phyloP scores from a whole-genome alignment of 1,140 invertebrate genomes.

The Ephestia elutella region DNA sequence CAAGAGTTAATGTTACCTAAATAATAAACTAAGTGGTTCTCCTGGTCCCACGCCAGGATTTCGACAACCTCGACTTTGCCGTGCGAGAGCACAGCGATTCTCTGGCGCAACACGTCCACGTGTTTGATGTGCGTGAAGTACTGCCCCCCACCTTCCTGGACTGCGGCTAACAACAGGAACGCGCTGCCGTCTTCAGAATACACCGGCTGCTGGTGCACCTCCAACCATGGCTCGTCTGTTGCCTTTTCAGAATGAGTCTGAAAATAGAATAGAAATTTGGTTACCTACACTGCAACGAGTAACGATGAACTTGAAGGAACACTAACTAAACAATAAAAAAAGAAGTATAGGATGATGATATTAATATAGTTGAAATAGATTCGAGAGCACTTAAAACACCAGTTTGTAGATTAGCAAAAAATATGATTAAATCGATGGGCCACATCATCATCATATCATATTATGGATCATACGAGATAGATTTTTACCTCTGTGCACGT shows the following conservation, averaged over 20 bases:
- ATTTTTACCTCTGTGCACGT: constrained; percentile 84
- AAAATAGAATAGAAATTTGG: constrained; percentile 25
- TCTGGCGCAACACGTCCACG: constrained; percentile 85
- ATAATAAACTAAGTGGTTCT: constrained; percentile 89
- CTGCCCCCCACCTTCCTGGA: constrained; percentile 86
- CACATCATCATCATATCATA: too few relatives aligned
- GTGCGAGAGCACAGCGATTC: constrained; percentile 89
- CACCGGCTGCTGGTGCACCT: constrained; percentile 87
- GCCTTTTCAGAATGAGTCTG: constrained; percentile 87
- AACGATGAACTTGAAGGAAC: too few relatives aligned
- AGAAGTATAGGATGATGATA: too few relatives aligned
- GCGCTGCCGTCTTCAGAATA: constrained; percentile 88
- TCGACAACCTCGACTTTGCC: constrained; percentile 87
- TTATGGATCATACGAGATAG: too few relatives aligned
- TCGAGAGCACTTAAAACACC: too few relatives aligned
- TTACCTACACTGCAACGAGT: too few relatives aligned
- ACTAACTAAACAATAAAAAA: too few relatives aligned
- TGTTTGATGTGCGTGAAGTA: constrained; percentile 93
- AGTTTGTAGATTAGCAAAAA: too few relatives aligned
- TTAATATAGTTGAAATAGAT: too few relatives aligned
- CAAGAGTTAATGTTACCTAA: constrained; percentile 69
- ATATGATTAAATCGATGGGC: too few relatives aligned
- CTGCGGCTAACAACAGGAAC: constrained; percentile 87
- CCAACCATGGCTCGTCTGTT: constrained; percentile 87
- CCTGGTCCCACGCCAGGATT: constrained; percentile 90